Percentiles rank a stretch among this genome's conserved stretches.
phyloP scores from a whole-genome alignment of 2,797 vertebrate genomes.

The Sebastes vulpes region DNA sequence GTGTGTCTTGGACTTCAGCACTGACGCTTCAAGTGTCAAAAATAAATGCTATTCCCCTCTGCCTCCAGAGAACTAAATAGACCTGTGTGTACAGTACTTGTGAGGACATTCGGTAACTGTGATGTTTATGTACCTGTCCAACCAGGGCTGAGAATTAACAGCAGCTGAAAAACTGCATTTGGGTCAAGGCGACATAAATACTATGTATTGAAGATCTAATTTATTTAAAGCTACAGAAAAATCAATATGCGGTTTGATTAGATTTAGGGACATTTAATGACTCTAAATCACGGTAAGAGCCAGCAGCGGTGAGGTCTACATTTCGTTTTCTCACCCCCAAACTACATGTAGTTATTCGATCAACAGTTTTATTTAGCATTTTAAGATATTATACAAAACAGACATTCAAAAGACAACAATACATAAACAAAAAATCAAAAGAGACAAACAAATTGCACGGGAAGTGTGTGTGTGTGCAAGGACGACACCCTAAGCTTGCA shows the following conservation, averaged over 20 bases:
- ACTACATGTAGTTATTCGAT: neutral
- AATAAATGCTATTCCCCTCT: neutral
- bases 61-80: neutral
- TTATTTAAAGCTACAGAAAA: constrained; percentile 27
- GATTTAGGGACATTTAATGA: constrained; percentile 35
- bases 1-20: neutral
- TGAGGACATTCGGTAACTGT: neutral
- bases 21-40: neutral
- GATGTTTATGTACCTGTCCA: neutral
- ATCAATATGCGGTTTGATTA: constrained; percentile 50
- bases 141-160: neutral
- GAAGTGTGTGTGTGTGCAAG: no score
- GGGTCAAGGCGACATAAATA: neutral
- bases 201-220: constrained; percentile 31
- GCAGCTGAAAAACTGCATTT: neutral
- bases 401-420: no score
- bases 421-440: no score
- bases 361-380: no score
- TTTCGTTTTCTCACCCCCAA: neutral
- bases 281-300: constrained; percentile 17
- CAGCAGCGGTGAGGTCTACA: neutral
- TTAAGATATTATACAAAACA: no score
- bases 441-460: no score
- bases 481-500: no score
- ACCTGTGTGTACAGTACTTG: neutral